Conservation (phyloP, 2,888 invertebrate genomes). For the Ectropis crepuscularia region DNA sequence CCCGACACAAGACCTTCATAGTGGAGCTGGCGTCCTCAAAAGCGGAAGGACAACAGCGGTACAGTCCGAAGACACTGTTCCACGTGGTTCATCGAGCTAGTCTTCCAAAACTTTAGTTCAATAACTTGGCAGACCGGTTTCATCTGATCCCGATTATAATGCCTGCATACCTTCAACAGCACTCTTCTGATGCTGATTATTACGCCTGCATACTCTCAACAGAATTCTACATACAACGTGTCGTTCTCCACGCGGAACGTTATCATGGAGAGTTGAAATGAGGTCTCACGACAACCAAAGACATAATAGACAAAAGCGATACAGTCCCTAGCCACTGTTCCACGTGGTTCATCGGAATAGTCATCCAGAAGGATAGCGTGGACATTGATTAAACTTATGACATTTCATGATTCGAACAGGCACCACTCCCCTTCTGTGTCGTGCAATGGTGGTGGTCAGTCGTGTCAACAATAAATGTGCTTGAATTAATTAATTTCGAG, state of each 20-base stretch:
- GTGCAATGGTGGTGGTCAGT: no score
- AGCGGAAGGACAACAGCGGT: constrained; percentile 97
- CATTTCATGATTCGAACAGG: constrained; percentile 95
- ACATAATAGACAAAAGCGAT: constrained; percentile 94
- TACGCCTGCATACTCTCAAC: constrained; percentile 99
- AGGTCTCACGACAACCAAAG: constrained; percentile 90
- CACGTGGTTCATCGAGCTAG: no score
- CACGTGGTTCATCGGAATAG: constrained; percentile 99
- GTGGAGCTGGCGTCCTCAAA: constrained; percentile 95
- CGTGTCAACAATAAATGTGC: no score
- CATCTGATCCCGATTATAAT: no score
- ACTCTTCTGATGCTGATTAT: constrained; percentile 99
- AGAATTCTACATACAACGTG: constrained; percentile 99
- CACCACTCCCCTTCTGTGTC: no score
- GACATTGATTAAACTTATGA: constrained; percentile 97
- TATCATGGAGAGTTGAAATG: constrained; percentile 96
- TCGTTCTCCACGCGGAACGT: no score
- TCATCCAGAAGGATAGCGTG: constrained; percentile 94
- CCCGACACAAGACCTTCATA: constrained; percentile 96
- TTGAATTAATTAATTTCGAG: no score
- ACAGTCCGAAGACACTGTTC: no score
- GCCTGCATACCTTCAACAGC: no score
- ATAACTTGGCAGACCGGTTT: no score
- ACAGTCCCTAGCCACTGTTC: constrained; percentile 90
- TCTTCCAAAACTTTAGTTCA: constrained; percentile 73